Evolutionary conservation across 2,113 vertebrate genomes (phyloP).

Genomic region (Odontophorus gujanensis): DNA sequence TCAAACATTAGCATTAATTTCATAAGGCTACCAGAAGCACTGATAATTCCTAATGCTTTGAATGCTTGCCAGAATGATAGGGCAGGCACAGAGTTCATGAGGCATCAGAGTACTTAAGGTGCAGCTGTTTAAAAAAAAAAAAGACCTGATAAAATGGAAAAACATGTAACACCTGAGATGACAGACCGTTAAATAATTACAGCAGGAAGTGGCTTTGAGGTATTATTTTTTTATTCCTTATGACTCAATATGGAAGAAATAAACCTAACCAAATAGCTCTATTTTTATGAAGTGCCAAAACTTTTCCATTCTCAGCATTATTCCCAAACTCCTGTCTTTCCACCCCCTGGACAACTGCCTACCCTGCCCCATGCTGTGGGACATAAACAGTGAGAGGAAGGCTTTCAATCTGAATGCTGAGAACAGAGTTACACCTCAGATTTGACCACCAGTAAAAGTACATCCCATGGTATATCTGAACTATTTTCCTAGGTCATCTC

Average conservation of each 20-base stretch:
- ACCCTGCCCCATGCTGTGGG: background rate
- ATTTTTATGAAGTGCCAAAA: background rate
- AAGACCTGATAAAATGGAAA: background rate
- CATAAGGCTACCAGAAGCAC: background rate
- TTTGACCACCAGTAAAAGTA: background rate
- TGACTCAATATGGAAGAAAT: background rate
- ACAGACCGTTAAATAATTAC: background rate
- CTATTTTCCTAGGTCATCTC: background rate
- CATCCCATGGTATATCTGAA: background rate
- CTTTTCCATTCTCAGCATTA: background rate
- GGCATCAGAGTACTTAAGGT: background rate
- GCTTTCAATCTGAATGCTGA: background rate
- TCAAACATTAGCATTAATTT: constrained; percentile 26
- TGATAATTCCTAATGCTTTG: background rate
- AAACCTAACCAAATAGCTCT: background rate
- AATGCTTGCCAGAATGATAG: background rate
- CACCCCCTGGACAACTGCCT: background rate
- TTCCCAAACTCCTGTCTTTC: background rate
- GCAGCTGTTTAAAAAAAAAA: background rate
- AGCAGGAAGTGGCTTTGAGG: background rate
- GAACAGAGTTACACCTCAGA: background rate
- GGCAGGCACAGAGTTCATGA: background rate
- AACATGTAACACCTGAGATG: background rate
- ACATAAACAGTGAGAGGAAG: background rate
- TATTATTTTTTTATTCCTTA: background rate